Conservation (phyloP, 2,113 vertebrate species). For the Callocephalon fimbriatum region DNA sequence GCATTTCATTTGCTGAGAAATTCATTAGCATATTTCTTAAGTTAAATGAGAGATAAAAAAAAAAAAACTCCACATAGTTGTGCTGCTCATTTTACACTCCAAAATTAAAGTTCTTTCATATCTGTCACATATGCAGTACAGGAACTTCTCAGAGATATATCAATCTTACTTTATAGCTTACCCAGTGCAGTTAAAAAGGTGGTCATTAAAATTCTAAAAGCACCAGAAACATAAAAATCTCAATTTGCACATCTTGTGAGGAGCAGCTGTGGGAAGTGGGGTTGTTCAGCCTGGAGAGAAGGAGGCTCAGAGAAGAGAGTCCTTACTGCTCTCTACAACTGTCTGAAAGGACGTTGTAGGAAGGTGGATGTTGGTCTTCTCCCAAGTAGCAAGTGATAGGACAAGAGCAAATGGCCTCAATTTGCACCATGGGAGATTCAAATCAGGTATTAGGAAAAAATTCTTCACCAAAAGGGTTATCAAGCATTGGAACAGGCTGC, state of each 20-base stretch:
- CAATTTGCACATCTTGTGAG: background rate
- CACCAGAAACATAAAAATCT: background rate
- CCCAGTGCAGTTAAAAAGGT: background rate
- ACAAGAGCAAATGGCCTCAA: background rate
- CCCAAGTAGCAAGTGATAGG: background rate
- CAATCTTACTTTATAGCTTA: background rate
- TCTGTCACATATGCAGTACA: background rate
- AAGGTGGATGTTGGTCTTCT: background rate
- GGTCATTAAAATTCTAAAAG: background rate
- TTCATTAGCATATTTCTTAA: background rate
- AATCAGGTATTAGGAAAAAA: background rate
- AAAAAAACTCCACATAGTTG: background rate
- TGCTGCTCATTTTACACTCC: background rate
- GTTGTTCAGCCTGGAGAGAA: fast-evolving
- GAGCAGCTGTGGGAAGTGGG: background rate
- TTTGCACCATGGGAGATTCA: background rate
- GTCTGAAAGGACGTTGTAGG: background rate
- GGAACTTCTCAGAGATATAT: background rate
- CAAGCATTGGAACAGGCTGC: background rate
- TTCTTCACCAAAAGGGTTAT: background rate
- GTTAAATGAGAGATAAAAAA: background rate
- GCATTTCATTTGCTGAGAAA: background rate
- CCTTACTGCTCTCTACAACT: background rate
- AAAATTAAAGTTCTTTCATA: background rate
- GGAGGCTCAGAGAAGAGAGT: background rate